phyloP scores from a whole-genome alignment of 2,888 invertebrate genomes.

The Conistra vaccinii region DNA sequence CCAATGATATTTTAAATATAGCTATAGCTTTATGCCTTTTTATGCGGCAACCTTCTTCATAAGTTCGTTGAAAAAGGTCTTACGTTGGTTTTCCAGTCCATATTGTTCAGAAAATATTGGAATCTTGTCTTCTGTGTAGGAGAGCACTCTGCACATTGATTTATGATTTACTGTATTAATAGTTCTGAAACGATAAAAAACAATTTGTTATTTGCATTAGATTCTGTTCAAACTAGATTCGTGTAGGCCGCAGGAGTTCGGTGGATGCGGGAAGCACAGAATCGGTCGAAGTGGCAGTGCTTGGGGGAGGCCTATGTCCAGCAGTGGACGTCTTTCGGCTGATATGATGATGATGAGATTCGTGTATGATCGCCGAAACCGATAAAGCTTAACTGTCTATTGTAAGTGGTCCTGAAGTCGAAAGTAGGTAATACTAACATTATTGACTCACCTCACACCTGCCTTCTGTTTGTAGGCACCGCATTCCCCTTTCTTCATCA shows the following conservation, averaged over 20 bases:
- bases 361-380: not conserved
- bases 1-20: no score
- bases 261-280: no score
- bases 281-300: no score
- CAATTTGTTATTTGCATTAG: not conserved
- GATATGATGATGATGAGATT: no score
- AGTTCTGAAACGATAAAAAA: conserved; percentile 48
- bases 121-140: conserved; percentile 70
- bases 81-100: conserved; percentile 64
- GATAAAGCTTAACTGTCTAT: not conserved
- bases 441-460: conserved; percentile 42
- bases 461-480: conserved; percentile 33
- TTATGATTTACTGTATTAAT: conserved; percentile 57
- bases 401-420: not conserved
- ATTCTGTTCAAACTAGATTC: not conserved
- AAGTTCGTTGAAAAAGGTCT: conserved; percentile 41
- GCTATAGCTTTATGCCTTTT: conserved; percentile 3
- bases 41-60: conserved; percentile 34
- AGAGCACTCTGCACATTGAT: conserved; percentile 70
- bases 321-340: no score
- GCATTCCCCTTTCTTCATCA: conserved; percentile 65
- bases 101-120: conserved; percentile 58
- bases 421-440: not conserved
- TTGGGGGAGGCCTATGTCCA: no score
- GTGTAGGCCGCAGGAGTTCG: no score